phyloP scores from a whole-genome alignment of 2,113 vertebrate genomes.

The Rhinoderma darwinii region DNA sequence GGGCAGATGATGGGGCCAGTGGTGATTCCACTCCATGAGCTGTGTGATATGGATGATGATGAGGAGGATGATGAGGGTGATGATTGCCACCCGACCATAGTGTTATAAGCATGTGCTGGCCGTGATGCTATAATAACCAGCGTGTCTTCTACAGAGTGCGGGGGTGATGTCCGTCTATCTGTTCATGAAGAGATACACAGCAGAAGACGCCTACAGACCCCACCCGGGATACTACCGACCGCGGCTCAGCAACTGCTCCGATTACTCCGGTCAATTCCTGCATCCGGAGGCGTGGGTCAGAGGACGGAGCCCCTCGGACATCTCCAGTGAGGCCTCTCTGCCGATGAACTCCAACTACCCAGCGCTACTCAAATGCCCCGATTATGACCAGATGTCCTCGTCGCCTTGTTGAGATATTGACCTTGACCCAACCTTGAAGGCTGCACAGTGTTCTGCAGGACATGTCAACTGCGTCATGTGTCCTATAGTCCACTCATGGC shows the following conservation, averaged over 20 bases:
- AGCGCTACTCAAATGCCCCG: constrained; percentile 88
- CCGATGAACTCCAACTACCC: constrained; percentile 91
- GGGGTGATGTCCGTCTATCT: constrained; percentile 93
- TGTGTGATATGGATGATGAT: too few relatives aligned
- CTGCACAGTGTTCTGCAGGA: background rate
- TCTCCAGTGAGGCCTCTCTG: constrained; percentile 88
- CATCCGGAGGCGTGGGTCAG: constrained; percentile 85
- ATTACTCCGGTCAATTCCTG: constrained; percentile 90
- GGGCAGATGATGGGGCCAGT: background rate
- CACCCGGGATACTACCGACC: constrained; percentile 86
- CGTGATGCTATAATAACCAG: background rate
- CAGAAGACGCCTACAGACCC: constrained; percentile 87
- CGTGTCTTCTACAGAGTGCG: constrained; percentile 74
- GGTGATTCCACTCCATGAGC: too few relatives aligned
- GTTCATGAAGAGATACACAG: constrained; percentile 92
- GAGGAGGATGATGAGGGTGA: too few relatives aligned
- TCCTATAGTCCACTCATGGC: background rate
- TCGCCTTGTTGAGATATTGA: constrained; percentile 81
- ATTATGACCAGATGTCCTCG: constrained; percentile 91
- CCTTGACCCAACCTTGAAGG: background rate
- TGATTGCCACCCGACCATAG: too few relatives aligned
- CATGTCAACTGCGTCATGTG: background rate
- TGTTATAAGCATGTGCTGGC: too few relatives aligned
- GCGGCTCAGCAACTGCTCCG: constrained; percentile 91
- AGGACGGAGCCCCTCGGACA: constrained; percentile 85